phyloP scores from a whole-genome alignment of 2,888 invertebrate species.

The Cantharis rustica region DNA sequence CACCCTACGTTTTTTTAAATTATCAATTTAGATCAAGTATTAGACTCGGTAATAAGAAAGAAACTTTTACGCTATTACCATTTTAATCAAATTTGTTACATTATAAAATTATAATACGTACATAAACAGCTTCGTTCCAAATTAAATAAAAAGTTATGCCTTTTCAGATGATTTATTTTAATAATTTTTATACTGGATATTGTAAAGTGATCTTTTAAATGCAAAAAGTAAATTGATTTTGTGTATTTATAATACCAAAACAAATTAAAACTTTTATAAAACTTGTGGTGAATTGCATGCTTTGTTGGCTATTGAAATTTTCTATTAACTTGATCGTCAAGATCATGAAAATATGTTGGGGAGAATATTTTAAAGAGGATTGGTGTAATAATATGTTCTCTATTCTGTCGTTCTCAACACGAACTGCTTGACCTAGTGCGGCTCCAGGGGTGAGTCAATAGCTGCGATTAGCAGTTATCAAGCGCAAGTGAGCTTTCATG shows the following conservation, averaged over 20 bases:
- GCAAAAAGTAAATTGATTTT: neutral
- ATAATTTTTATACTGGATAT: too few species aligned
- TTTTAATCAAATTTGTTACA: neutral
- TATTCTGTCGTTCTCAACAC: constrained; percentile 12
- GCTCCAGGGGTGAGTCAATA: constrained; percentile 12
- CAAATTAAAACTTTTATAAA: neutral
- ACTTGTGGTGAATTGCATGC: neutral
- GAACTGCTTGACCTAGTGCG: constrained; percentile 14
- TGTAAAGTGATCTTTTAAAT: neutral
- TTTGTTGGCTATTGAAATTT: constrained; percentile 3
- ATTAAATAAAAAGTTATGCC: too few species aligned
- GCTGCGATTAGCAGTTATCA: constrained; percentile 22
- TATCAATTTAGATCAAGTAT: too few species aligned
- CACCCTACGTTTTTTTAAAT: neutral
- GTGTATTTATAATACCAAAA: neutral
- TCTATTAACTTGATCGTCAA: constrained; percentile 6
- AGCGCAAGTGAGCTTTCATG: constrained; percentile 14
- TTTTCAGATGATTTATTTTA: too few species aligned
- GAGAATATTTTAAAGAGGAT: constrained; percentile 6
- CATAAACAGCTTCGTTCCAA: neutral
- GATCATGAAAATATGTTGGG: constrained; percentile 10
- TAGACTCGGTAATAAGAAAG: neutral
- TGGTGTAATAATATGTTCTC: neutral
- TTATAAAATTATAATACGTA: neutral
- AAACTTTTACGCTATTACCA: neutral